Evolutionary conservation across 2,797 vertebrate species (phyloP), one percentile per base, ranked within the genome.

Genomic region (Dendrocincla fuliginosa): DNA sequence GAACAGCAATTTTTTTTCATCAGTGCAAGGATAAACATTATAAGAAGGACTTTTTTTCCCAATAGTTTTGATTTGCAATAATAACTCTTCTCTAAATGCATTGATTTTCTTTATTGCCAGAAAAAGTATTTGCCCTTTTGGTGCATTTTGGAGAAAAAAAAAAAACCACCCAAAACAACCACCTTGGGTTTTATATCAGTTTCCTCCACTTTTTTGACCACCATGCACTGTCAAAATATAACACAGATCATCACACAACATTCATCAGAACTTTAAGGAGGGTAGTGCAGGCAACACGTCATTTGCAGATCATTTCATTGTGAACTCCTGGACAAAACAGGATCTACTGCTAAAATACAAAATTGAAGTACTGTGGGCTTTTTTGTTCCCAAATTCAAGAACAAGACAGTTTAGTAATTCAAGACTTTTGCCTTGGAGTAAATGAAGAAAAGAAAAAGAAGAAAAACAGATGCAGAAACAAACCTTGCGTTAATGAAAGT

Each of bases 31-130:
- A 89, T 10, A 46, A 55, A 60, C 5, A 59, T 2, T 16, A 75
- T 19, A 0, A 0, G 24, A 32, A 57, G 42, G 8, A 57, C 11
- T 15, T 56, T 13, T 57, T 75, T 33, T 5, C 25, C 25, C 50
- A 73, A 65, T 10, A 17, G 50, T 35, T 87, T 55, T 39, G 27
- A 19, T 57, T 55, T 91, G 65, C 20, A 49, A 0, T n/a, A 68
- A 53, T 16, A 77, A 53, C 50, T 75, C 5, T 87, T 61, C 30
- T 47, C 64, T 18, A 16, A 4, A 14, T 6, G 4, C 73, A 42
- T 9, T 32, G 14, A 15, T 79, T 67, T 86, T 76, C 24, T 16
- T 55, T 61, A 67, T 2, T 87, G 56, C 9, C 35, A 91, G 50
- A 17, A 83, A 81, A 73, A 70, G 1, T 13, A 55, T 60, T 61